Evolutionary conservation across 2,797 vertebrate species (phyloP).

Genomic region (Chromobotia macracanthus): DNA sequence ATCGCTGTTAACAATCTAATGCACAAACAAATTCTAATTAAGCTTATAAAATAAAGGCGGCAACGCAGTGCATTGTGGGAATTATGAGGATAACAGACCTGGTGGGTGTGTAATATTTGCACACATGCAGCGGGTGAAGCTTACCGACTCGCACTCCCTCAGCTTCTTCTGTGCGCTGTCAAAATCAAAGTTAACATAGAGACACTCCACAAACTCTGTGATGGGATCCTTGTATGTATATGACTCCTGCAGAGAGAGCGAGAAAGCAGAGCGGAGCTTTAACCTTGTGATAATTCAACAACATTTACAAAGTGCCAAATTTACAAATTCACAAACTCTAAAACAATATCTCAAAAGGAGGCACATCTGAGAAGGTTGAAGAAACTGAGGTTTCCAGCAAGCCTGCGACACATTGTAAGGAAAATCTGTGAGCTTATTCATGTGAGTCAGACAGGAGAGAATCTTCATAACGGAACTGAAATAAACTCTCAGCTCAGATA

Average conservation of each 20-base stretch:
- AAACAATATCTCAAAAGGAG: constrained; percentile 23
- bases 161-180: constrained; percentile 95
- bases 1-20: too few species aligned
- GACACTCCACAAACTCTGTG: constrained; percentile 95
- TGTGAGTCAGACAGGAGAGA: not conserved
- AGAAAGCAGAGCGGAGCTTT: constrained; percentile 20
- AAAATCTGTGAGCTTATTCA: constrained; percentile 1
- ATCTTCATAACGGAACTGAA: not conserved
- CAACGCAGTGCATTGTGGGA: not conserved
- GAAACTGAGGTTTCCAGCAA: not conserved
- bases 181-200: constrained; percentile 96
- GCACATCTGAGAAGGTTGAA: not conserved
- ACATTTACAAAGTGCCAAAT: constrained; percentile 24
- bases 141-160: constrained; percentile 92
- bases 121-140: constrained; percentile 52
- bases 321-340: constrained; percentile 6
- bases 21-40: too few species aligned
- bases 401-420: not conserved
- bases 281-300: constrained; percentile 49
- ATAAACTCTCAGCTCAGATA: not conserved
- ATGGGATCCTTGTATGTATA: constrained; percentile 96
- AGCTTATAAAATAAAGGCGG: too few species aligned
- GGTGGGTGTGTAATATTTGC: not conserved
- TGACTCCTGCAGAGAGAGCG: constrained; percentile 79
- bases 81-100: constrained; percentile 19